Conservation (phyloP, 2,113 vertebrate species). For the Notothenia coriiceps region DNA sequence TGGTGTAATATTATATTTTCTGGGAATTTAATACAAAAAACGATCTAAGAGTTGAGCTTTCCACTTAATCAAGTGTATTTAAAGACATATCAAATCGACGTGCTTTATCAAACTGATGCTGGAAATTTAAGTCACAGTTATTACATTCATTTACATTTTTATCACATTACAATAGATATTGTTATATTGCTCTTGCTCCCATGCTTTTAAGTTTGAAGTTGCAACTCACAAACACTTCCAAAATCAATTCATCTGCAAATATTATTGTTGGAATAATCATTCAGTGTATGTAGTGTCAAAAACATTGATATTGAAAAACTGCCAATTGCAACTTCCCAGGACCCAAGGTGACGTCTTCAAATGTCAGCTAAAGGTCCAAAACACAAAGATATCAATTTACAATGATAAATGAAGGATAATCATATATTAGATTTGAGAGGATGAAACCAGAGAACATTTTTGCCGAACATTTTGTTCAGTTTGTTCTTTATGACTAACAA, state of each 20-base stretch:
- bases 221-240: background rate
- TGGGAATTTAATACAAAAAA: background rate
- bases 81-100: background rate
- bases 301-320: background rate
- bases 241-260: background rate
- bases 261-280: background rate
- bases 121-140: background rate
- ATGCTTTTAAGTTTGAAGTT: background rate
- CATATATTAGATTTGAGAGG: too few relatives aligned
- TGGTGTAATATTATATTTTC: background rate
- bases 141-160: background rate
- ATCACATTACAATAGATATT: background rate
- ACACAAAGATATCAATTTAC: background rate
- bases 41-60: background rate
- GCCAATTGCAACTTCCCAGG: background rate
- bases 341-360: background rate
- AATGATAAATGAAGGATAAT: background rate
- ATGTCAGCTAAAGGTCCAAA: background rate
- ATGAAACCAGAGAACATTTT: too few relatives aligned
- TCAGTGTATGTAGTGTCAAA: background rate
- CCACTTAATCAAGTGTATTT: background rate
- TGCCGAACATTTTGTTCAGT: too few relatives aligned
- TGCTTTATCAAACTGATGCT: background rate
- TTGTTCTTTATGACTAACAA: too few relatives aligned
- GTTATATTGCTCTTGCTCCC: background rate